Evolutionary conservation across 1,140 invertebrate genomes (phyloP).

Genomic region (Euwallacea similis): DNA sequence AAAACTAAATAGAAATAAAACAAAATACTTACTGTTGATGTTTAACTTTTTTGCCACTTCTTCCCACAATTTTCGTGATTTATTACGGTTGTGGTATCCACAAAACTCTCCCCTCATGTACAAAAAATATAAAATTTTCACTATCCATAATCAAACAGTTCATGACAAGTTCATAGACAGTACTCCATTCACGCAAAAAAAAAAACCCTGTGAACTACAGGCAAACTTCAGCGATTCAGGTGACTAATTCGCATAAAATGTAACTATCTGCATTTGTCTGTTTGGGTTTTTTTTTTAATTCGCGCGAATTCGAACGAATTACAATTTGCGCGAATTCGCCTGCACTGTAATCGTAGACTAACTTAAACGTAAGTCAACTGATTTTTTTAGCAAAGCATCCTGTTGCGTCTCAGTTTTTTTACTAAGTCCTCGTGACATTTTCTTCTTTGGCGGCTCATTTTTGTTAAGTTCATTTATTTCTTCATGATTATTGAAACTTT

Average conservation of each 20-base stretch:
- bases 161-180: no score
- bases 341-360: no score
- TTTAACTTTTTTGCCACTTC: constrained; percentile 28
- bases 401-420: no score
- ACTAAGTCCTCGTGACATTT: no score
- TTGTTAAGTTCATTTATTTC: no score
- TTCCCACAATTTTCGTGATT: constrained; percentile 23
- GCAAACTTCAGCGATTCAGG: constrained; percentile 19
- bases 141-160: no score
- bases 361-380: no score
- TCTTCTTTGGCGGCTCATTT: no score
- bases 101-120: neutral
- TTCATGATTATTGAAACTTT: no score
- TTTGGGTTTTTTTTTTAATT: constrained; percentile 24
- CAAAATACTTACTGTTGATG: constrained; percentile 19
- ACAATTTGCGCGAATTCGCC: constrained; percentile 7
- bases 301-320: constrained; percentile 20
- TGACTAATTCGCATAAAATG: constrained; percentile 19
- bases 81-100: constrained; percentile 17
- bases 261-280: constrained; percentile 29
- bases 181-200: constrained; percentile 2
- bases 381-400: no score
- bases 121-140: constrained; percentile 1
- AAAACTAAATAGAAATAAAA: constrained; percentile 6
- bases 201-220: constrained; percentile 10